Evolutionary conservation across 2,113 vertebrate genomes (phyloP).

Genomic region (Otus sunia): DNA sequence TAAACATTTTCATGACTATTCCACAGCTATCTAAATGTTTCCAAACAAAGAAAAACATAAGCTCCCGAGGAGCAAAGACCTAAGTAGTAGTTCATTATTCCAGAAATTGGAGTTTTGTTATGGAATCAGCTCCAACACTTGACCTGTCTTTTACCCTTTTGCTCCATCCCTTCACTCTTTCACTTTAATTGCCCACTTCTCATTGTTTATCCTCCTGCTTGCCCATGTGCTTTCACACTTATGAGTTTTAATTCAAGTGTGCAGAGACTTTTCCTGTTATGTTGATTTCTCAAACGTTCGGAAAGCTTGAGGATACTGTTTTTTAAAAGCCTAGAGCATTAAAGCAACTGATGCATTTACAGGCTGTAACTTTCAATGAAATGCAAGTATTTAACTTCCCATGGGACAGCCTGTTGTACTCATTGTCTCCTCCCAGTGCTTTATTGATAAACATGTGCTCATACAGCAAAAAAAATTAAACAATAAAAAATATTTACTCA

Average conservation of each 20-base stretch:
- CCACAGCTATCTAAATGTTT: background rate
- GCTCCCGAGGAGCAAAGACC: background rate
- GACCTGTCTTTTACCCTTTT: background rate
- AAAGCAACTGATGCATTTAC: background rate
- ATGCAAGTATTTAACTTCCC: background rate
- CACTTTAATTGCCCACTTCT: background rate
- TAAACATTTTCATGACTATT: conserved; percentile 4
- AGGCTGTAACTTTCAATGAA: background rate
- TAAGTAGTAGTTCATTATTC: background rate
- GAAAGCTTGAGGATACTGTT: background rate
- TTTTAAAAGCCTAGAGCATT: background rate
- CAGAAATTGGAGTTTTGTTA: background rate
- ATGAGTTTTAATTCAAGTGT: background rate
- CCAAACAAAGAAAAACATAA: background rate
- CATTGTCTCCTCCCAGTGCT: background rate
- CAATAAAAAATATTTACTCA: background rate
- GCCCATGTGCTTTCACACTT: background rate
- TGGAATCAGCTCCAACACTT: background rate
- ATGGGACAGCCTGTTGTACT: background rate
- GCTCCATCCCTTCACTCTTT: background rate
- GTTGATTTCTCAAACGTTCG: background rate
- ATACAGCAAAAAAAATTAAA: background rate
- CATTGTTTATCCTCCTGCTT: background rate
- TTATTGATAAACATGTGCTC: background rate
- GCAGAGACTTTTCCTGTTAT: background rate